Percentiles rank a stretch among this genome's conserved stretches.
phyloP scores from a whole-genome alignment of 2,888 invertebrate genomes.

The Drosophila falleni region DNA sequence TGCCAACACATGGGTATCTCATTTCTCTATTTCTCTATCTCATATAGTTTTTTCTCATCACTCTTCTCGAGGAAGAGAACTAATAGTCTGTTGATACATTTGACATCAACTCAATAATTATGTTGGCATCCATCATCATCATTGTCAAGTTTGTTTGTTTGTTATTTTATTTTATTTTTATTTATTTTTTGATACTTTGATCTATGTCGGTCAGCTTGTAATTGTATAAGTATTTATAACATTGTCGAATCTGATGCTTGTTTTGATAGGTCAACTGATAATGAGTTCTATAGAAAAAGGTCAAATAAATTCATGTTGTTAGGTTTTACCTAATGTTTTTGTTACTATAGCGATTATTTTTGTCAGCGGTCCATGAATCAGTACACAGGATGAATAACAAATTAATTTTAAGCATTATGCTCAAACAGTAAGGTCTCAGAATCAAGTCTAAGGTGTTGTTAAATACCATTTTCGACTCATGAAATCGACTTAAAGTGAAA shows the following conservation, averaged over 20 bases:
- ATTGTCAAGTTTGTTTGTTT: conserved; percentile 10
- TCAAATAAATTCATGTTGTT: neutral
- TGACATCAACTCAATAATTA: conserved; percentile 12
- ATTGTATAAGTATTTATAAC: conserved; percentile 10
- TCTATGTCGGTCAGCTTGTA: conserved; percentile 10
- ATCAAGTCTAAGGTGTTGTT: no score
- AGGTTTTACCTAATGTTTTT: neutral
- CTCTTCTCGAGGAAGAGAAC: neutral
- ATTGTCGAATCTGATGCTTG: neutral
- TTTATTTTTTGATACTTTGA: conserved; percentile 22
- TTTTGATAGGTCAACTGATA: neutral
- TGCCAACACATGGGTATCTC: neutral
- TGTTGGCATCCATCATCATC: conserved; percentile 6
- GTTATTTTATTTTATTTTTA: neutral
- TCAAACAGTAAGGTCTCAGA: no score
- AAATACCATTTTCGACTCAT: no score
- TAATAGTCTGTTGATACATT: conserved; percentile 5
- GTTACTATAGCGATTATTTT: neutral
- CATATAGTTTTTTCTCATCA: neutral
- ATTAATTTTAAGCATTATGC: no score
- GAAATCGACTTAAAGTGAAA: no score
- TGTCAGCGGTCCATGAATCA: neutral
- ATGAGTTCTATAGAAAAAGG: neutral
- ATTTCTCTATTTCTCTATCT: neutral
- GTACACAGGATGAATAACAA: neutral